A percentile compares a stretch with the other conserved stretches of the same genome.
Conservation (phyloP, 2,113 vertebrate species). For the Columba livia region DNA sequence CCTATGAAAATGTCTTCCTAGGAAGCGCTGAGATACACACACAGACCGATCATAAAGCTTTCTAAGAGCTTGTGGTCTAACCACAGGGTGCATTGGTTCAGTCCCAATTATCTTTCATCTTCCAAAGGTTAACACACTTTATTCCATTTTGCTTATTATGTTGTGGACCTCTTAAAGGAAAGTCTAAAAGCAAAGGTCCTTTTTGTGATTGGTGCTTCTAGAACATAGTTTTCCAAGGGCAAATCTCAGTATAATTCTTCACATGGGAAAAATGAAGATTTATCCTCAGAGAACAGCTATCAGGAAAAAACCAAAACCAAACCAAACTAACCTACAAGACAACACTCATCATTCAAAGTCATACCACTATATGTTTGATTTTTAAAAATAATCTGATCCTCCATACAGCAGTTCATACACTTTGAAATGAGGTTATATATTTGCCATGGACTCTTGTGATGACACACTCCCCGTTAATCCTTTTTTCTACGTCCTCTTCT, state of each 20-base stretch:
- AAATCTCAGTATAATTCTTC: not conserved
- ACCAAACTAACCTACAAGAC: not conserved
- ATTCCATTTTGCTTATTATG: not conserved
- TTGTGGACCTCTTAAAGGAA: not conserved
- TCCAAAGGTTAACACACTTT: slow-evolving; percentile 31
- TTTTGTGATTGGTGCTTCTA: slow-evolving; percentile 13
- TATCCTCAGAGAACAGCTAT: not conserved
- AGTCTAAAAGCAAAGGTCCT: slow-evolving; percentile 2
- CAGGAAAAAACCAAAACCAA: too few relatives aligned
- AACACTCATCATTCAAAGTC: not conserved
- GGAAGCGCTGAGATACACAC: not conserved
- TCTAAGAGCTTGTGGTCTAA: slow-evolving; percentile 50
- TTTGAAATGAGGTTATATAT: not conserved
- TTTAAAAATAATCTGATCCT: not conserved
- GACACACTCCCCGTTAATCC: not conserved
- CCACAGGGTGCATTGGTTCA: slow-evolving; percentile 5
- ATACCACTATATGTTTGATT: not conserved
- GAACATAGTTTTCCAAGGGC: not conserved
- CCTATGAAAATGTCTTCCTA: not conserved
- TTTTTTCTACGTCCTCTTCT: not conserved
- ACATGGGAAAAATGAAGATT: not conserved
- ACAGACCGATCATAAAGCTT: not conserved
- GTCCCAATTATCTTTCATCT: slow-evolving; percentile 36
- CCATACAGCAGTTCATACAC: not conserved
- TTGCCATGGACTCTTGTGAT: not conserved